A percentile compares a stretch with the other conserved stretches of the same genome.
These are phyloP conservation scores for Muraenolepis orangiensis DNA, from an alignment of 2,797 vertebrate species.

Conservation along the genomic window DNA sequence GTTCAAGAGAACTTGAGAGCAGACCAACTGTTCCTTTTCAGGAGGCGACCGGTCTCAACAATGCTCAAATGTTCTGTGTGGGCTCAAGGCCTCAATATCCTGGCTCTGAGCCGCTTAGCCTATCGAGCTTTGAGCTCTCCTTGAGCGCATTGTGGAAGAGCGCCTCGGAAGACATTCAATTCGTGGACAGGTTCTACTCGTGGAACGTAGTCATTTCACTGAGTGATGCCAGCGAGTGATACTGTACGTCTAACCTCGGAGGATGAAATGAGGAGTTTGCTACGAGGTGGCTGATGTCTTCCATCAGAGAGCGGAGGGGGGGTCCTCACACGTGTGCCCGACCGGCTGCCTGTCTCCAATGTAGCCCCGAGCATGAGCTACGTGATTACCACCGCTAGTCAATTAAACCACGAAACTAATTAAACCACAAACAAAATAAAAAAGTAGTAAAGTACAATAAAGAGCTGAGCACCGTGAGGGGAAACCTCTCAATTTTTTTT, in stretches of 20 bases:
- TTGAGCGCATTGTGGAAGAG: constrained; percentile 3
- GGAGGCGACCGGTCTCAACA: neutral
- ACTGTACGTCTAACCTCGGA: constrained; percentile 79
- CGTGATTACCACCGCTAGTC: constrained; percentile 62
- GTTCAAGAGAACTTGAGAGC: neutral
- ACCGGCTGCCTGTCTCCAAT: constrained; percentile 63
- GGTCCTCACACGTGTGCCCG: constrained; percentile 53
- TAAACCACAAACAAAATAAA: no score
- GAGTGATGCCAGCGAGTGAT: constrained; percentile 71
- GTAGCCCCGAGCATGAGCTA: constrained; percentile 66
- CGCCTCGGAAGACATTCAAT: constrained; percentile 53
- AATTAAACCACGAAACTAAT: no score
- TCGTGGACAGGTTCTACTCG: constrained; percentile 59
- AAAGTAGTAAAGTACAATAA: no score
- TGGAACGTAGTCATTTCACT: constrained; percentile 69
- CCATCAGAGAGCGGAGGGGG: constrained; percentile 61
- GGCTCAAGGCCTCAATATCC: no score
- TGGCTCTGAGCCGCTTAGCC: constrained; percentile 7
- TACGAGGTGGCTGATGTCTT: constrained; percentile 56
- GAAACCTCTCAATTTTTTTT: neutral
- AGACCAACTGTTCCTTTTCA: neutral
- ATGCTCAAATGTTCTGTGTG: no score
- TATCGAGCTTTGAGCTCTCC: constrained; percentile 29
- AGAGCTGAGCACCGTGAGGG: neutral
- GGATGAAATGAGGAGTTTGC: constrained; percentile 73